These are phyloP conservation scores for Parauchenoglanis punctatus DNA, from an alignment of 2,797 vertebrate genomes.

Conservation along the genomic window DNA sequence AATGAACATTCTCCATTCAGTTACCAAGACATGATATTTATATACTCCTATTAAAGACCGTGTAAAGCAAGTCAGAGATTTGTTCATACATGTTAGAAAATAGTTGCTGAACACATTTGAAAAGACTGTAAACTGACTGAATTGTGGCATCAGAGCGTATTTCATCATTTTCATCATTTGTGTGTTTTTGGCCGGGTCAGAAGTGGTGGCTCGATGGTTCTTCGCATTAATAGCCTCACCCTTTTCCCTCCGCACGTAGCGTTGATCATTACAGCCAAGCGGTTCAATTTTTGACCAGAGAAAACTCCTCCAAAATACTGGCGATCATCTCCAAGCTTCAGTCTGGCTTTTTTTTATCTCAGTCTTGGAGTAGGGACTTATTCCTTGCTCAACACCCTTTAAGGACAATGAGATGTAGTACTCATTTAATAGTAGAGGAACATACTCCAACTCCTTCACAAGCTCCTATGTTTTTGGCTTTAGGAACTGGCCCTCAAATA, in stretches of 20 bases:
- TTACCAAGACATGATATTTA: neutral
- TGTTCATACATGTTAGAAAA: no score
- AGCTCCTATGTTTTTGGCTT: no score
- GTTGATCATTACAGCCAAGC: neutral
- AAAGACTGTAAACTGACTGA: no score
- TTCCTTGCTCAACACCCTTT: neutral
- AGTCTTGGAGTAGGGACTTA: no score
- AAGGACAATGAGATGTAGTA: neutral
- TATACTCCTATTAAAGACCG: neutral
- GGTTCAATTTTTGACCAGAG: neutral
- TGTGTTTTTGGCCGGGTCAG: no score
- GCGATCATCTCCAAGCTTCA: neutral
- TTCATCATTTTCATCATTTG: no score
- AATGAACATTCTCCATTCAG: neutral
- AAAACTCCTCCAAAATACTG: neutral
- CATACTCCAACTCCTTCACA: neutral
- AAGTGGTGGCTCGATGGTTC: neutral
- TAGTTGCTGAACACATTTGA: no score
- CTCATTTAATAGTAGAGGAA: neutral
- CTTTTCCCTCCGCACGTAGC: neutral
- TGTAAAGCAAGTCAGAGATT: neutral
- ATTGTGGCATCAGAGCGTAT: no score
- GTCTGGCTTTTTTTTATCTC: neutral
- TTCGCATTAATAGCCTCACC: neutral
- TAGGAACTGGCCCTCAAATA: neutral